Evolutionary conservation across 2,888 invertebrate species (phyloP), one percentile per base, ranked within the genome.

Genomic region (Elegia similella): DNA sequence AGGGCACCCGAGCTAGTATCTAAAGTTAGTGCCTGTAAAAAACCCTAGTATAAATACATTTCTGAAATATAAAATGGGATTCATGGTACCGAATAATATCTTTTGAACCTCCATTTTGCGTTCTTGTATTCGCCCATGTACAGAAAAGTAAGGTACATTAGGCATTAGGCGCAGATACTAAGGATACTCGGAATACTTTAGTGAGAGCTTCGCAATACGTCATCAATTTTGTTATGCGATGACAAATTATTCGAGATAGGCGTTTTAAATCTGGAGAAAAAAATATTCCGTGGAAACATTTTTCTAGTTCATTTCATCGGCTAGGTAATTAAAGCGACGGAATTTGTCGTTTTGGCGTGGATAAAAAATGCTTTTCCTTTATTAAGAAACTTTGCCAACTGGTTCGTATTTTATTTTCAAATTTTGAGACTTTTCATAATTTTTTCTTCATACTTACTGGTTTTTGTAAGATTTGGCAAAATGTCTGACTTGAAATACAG

Each of bases 201-300:
- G 62, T 64, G 63, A 66, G 59, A 63, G 58, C 66, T 65, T 15
- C 34, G 60, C 56, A 60, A 61, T 64, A 64, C 53, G 62, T 64
- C 76, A 73, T 66, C 67, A 70, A 71, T 73, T 73, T 67, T 68
- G 67, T 66, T 64, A 58, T 48, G 60, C 64, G 65, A 78, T 78
- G 80, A 82, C 74, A 75, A 80, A 80, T 80, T 68, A 63, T 63
- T 61, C 59, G 63, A 58, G 58, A n/a, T n/a, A 61, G 50, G 53
- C 60, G 52, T 59, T 60, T 58, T 72, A 15, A 75, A 76, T 75
- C 66, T 62, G 67, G 66, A 66, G 62, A n/a, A 66, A 66, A 65
- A 68, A 62, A 58, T 58, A 61, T 65, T 72, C 62, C n/a, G 61
- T 42, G 57, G 60, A 63, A 72, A 68, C 53, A 69, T 75, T 76